Conservation (phyloP, 2,888 invertebrate species). For the Schizaphis graminum region DNA sequence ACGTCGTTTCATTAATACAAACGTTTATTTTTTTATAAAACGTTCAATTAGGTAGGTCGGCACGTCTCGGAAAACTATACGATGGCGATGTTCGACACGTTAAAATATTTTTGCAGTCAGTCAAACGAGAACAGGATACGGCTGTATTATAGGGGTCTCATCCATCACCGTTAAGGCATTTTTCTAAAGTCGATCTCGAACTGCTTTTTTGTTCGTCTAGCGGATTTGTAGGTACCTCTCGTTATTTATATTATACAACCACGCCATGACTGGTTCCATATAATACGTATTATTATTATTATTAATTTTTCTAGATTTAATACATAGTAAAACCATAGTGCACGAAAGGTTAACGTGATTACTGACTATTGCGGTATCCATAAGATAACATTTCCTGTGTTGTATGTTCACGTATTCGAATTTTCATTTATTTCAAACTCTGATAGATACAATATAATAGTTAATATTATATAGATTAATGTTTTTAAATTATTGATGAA, state of each 20-base stretch:
- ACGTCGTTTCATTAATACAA: neutral
- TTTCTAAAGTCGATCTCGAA: neutral
- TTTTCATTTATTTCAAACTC: neutral
- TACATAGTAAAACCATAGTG: neutral
- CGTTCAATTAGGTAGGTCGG: neutral
- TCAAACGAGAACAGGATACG: constrained; percentile 36
- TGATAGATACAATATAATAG: neutral
- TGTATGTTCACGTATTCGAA: neutral
- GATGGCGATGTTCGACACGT: neutral
- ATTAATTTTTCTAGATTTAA: neutral
- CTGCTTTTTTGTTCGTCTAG: neutral
- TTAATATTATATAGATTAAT: neutral
- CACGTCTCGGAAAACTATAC: neutral
- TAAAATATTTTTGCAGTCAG: neutral
- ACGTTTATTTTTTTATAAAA: neutral
- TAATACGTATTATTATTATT: neutral
- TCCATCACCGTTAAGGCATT: constrained; percentile 26
- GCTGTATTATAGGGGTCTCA: constrained; percentile 4
- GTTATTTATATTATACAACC: neutral
- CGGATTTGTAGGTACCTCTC: neutral
- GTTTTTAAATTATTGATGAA: neutral
- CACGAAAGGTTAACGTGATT: neutral
- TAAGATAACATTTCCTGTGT: neutral
- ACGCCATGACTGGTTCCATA: neutral
- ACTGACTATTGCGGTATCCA: neutral